Base-by-base conservation (phyloP, 64 coral and sea anemone species). In the Actinia equina region DNA sequence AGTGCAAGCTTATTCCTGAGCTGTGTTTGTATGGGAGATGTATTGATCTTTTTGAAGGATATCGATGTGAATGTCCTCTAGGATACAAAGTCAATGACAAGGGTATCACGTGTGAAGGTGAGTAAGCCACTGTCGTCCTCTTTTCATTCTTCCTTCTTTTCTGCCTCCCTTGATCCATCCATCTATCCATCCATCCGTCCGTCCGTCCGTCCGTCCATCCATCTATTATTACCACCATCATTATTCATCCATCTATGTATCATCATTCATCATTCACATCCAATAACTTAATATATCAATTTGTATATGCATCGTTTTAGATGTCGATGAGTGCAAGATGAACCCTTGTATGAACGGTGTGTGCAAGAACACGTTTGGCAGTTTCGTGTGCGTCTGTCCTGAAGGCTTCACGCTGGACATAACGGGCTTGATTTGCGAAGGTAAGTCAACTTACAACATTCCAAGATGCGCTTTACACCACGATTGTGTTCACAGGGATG, bases 341-440 rank as follows among this genome's bases (percentile, higher is more conserved):
- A 93, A 86, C n/a, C 93, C 93, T 3, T 99, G 97, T 84, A 83
- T 83, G 46, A 99, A 93, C 42, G 97, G 90, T 2, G 85, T 30
- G 3, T 99, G 97, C 49, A 83, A 82, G 44, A 99, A 99, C 82
- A 99, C 93, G 6, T 88, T 91, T 91, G 97, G 97, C 2, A 99
- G 97, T 30, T 99, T 99, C 57, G 64, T 95, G 14, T 99, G 97
- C 20, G 93, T 59, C 7, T 99, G 97, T 67, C 78, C 74, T 3
- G 17, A 45, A 43, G 97, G 97, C 11, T 99, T 80, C 41, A 90
- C 82, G 49, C 82, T 87, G 2, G 94, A 96, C 70, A 84, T 87
- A 13, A 90, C 94, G 6, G 88, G 94, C 42, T 84, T 93, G 6
- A 20, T 77, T 17, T 96, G 94, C 19, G 25, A 60, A 82, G 94